Percentiles rank a stretch among this genome's conserved stretches.
phyloP scores from a whole-genome alignment of 2,888 invertebrate species.

The Pogonocherus hispidulus region DNA sequence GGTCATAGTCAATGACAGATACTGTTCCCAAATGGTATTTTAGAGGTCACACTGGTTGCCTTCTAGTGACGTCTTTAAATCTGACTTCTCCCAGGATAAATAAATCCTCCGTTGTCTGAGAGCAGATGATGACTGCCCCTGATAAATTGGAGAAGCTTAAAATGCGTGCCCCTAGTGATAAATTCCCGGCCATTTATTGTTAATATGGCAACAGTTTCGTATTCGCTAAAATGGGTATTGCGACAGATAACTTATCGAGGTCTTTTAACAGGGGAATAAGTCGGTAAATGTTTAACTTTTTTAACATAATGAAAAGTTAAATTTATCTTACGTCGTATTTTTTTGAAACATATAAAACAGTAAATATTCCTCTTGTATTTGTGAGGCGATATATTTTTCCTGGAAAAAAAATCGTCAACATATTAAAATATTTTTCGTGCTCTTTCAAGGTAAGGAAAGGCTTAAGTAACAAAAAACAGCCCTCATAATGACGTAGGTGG shows the following conservation, averaged over 20 bases:
- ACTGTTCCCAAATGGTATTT: too few species aligned
- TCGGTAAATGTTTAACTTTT: background rate
- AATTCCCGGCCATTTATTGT: constrained; percentile 16
- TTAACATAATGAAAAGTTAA: background rate
- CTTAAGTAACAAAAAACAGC: too few species aligned
- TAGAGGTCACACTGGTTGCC: too few species aligned
- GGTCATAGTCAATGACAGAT: too few species aligned
- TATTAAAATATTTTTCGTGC: too few species aligned
- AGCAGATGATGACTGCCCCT: constrained; percentile 24
- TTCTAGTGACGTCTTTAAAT: constrained; percentile 17
- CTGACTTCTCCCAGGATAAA: constrained; percentile 15
- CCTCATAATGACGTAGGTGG: too few species aligned
- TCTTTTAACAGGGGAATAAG: background rate
- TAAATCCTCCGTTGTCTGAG: constrained; percentile 18
- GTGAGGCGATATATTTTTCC: too few species aligned
- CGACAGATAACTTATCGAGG: background rate
- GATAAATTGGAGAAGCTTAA: constrained; percentile 25
- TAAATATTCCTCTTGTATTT: too few species aligned
- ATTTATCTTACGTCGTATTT: too few species aligned
- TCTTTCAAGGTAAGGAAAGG: too few species aligned
- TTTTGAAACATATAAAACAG: too few species aligned
- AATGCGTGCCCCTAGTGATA: constrained; percentile 4
- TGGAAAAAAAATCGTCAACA: too few species aligned
- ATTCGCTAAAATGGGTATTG: background rate
- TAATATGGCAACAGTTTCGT: constrained; percentile 7